phyloP scores from a whole-genome alignment of 2,113 vertebrate species.

The Myodes glareolus region DNA sequence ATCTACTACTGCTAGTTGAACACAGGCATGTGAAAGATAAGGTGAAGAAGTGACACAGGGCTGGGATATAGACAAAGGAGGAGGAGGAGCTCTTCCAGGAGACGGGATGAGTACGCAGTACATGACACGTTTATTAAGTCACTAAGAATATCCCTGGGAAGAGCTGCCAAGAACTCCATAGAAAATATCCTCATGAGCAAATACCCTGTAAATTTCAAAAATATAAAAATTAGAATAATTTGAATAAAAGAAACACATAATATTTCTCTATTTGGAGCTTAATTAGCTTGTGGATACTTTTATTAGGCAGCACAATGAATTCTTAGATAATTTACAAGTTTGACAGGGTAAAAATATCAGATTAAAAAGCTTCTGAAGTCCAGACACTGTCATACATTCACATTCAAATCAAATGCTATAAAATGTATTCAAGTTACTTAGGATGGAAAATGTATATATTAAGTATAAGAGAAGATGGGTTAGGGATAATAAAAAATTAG shows the following conservation, averaged over 20 bases:
- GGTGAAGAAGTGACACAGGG: no score
- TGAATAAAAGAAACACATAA: not conserved
- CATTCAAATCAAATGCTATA: not conserved
- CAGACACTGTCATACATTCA: not conserved
- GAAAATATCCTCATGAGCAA: slow-evolving; percentile 30
- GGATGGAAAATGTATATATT: not conserved
- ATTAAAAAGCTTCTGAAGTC: not conserved
- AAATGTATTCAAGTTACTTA: slow-evolving; percentile 3
- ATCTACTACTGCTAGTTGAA: no score
- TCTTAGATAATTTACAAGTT: not conserved
- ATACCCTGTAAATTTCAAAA: not conserved
- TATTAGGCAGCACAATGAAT: not conserved
- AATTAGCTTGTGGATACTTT: not conserved
- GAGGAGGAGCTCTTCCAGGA: no score
- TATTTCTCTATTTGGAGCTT: not conserved
- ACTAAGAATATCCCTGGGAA: not conserved
- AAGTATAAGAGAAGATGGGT: not conserved
- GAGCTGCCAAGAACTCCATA: not conserved
- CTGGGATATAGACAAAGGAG: no score
- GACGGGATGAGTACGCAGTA: no score
- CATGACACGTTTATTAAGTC: not conserved
- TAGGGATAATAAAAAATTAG: not conserved
- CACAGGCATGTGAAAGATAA: no score
- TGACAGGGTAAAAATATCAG: not conserved
- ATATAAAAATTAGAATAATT: not conserved